Base-by-base conservation (phyloP, 2,888 invertebrate genomes). In the Syrphus vitripennis region DNA sequence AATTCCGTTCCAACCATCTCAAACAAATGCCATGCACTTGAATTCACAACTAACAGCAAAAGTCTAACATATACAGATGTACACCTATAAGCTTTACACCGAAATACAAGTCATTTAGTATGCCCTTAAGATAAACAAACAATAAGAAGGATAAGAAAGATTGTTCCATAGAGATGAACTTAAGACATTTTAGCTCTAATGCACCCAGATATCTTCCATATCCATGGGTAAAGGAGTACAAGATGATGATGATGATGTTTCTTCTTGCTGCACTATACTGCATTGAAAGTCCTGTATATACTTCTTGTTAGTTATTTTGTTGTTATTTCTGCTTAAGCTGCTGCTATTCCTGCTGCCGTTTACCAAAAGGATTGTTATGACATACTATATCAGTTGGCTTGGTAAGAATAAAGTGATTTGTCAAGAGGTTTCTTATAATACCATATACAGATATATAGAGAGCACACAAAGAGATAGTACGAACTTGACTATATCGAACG, bases 281-380 rank as follows among this genome's bases (percentile, higher is more conserved):
- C 70, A 42, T 24, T 45, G 40, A 40, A 24, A 12, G 55, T 74
- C 53, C 53, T 37, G 0, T 19, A n/a, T 2, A 19, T 19, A 31
- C 1, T 57, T 50, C 26, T 48, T n/a, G n/a, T n/a, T n/a, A n/a
- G n/a, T n/a, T n/a, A n/a, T 61, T 16, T 48, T 75, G 34, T 57
- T 70, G 59, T 37, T 75, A 37, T 74, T 50, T 74, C 55, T 71
- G 50, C 24, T 50, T 34, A 34, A 34, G 31, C 34, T 63, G 57
- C 57, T 57, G n/a, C n/a, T 65, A n/a, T 29, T 65, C 5, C 57
- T n/a, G 29, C 55, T 69, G 70, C 76, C 76, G 75, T 80, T 84
- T 84, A 67, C 83, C 75, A 67, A 76, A 84, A 59, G 80, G 83
- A 84, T 84, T 84, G 80, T 84, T 80, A 84, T 84, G 80, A 84